These are phyloP conservation scores for Diorhabda elongata DNA, from an alignment of 1,140 invertebrate genomes.

Conservation along the genomic window DNA sequence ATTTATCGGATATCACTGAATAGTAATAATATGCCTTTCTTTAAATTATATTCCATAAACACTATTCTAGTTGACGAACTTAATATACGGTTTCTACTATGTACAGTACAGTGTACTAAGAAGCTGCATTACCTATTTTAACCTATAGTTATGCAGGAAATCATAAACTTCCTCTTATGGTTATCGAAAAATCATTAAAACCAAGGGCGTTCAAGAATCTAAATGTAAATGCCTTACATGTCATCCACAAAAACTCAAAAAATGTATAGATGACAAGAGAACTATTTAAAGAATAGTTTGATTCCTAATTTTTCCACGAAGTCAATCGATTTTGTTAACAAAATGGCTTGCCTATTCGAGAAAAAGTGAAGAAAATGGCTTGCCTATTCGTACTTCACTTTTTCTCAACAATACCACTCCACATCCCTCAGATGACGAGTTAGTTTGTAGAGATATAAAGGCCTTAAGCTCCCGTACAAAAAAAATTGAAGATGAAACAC, in stretches of 20 bases:
- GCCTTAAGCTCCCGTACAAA: conserved; percentile 32
- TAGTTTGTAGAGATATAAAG: conserved; percentile 27
- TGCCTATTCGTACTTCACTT: conserved; percentile 2
- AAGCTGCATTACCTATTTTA: too few relatives aligned
- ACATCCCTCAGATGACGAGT: background rate
- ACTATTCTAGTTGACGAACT: too few relatives aligned
- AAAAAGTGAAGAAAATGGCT: background rate
- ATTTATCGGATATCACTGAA: too few relatives aligned
- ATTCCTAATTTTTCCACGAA: background rate
- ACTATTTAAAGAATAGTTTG: too few relatives aligned
- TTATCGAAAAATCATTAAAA: conserved; percentile 21
- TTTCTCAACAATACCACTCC: background rate
- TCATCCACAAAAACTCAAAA: conserved; percentile 4
- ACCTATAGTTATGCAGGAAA: conserved; percentile 21
- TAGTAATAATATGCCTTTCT: too few relatives aligned
- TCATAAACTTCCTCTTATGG: conserved; percentile 40
- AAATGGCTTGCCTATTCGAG: too few relatives aligned
- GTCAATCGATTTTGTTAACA: background rate
- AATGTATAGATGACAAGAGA: conserved; percentile 11
- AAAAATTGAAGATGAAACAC: conserved; percentile 24
- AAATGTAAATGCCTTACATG: conserved; percentile 6
- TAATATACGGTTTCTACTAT: too few relatives aligned
- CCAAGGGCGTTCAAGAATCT: conserved; percentile 14
- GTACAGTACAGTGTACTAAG: too few relatives aligned
- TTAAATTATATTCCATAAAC: too few relatives aligned